Evolutionary conservation across 2,888 invertebrate genomes (phyloP), one percentile per base, ranked within the genome.

Genomic region (Spodoptera exigua): DNA sequence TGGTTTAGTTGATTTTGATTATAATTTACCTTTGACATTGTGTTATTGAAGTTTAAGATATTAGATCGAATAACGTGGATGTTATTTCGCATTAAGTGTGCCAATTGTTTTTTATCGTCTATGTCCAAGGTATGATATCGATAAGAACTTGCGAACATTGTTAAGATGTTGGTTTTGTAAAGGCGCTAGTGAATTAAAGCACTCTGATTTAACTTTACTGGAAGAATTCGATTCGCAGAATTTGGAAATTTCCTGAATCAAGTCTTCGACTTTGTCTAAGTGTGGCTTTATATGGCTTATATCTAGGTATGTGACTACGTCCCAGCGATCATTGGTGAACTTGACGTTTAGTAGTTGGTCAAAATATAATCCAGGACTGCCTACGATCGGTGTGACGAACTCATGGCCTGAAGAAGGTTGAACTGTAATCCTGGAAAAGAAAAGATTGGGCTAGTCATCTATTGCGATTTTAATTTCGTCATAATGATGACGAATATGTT

Each of bases 111-210:
- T 48, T 48, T 37, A 2, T 48, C 48, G n/a, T n/a, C n/a, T n/a
- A n/a, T 48, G 5, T 1, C 36, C 37, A 12, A 48, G 37, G 3
- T 37, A 37, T 2, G 37, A 48, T 14, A 48, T 48, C 7, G 48
- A 48, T 14, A 13, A 14, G 13, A 48, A 39, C 5, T 49, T 32
- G 16, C 39, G 27, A n/a, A 49, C 49, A 39, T 49, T 39, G 7
- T 49, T 49, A 49, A 49, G 49, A 49, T 49, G 49, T 39, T 49
- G 39, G 27, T 36, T 39, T 14, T 49, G 37, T 27, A 49, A 49
- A 36, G 36, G 36, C 12, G 36, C 36, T 12, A 36, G 12, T 36
- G 36, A 36, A 36, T 36, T 36, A 12, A 13, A 36, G 12, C 36
- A 36, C 12, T 36, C 36, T n/a, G 13, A 13, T 36, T 36, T 36